These are phyloP conservation scores for Chrysomela aeneicollis DNA, from an alignment of 2,888 invertebrate genomes.

Conservation along the genomic window DNA sequence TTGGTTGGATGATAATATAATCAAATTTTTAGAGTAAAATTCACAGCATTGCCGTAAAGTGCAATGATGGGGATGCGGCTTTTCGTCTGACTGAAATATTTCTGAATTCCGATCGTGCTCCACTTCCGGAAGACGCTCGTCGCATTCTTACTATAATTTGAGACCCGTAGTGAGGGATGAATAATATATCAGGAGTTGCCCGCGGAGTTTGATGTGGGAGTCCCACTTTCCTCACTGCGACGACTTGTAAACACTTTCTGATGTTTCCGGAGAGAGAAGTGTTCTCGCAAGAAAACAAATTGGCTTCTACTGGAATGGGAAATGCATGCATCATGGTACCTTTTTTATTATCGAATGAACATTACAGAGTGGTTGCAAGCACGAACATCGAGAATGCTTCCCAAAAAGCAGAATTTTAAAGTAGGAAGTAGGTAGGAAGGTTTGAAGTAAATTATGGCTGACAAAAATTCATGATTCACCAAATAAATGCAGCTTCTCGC, in stretches of 20 bases:
- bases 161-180: conserved; percentile 41
- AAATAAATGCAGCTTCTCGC: too few relatives aligned
- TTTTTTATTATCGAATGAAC: too few relatives aligned
- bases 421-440: too few relatives aligned
- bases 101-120: conserved; percentile 44
- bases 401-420: too few relatives aligned
- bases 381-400: too few relatives aligned
- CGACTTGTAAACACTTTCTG: conserved; percentile 37
- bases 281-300: conserved; percentile 19
- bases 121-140: conserved; percentile 40
- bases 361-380: too few relatives aligned
- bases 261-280: conserved; percentile 30
- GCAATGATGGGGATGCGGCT: not conserved
- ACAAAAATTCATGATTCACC: too few relatives aligned
- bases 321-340: too few relatives aligned
- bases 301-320: conserved; percentile 15
- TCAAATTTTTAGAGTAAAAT: not conserved
- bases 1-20: not conserved
- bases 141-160: conserved; percentile 47
- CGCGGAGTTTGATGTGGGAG: conserved; percentile 39
- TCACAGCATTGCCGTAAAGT: not conserved
- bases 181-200: conserved; percentile 44
- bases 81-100: conserved; percentile 31
- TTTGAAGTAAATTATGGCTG: too few relatives aligned
- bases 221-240: conserved; percentile 31